Conservation (phyloP, 2,888 invertebrate species). For the Lottia scabra region DNA sequence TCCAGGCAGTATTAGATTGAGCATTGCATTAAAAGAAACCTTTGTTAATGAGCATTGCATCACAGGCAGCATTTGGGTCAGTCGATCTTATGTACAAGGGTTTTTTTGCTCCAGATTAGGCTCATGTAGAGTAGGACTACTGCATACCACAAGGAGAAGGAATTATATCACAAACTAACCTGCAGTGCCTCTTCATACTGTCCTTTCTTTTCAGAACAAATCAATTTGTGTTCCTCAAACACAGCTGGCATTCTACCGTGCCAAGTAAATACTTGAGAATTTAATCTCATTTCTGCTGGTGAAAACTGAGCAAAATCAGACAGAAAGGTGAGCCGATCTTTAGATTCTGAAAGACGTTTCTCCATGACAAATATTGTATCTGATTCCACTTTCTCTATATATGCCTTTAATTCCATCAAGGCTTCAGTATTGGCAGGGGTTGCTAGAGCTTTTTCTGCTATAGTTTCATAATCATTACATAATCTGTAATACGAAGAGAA, state of each 20-base stretch:
- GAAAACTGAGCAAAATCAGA: constrained; percentile 85
- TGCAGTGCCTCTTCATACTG: constrained; percentile 88
- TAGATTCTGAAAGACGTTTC: constrained; percentile 75
- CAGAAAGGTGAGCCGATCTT: constrained; percentile 79
- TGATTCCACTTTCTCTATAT: constrained; percentile 81
- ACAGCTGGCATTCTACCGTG: constrained; percentile 84
- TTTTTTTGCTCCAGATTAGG: too few species aligned
- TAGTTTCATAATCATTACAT: constrained; percentile 85
- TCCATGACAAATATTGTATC: constrained; percentile 81
- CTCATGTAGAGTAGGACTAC: too few species aligned
- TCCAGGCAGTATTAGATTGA: too few species aligned
- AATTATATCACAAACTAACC: constrained; percentile 60
- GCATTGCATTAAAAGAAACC: too few species aligned
- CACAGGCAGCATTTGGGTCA: too few species aligned
- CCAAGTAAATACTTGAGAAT: constrained; percentile 90
- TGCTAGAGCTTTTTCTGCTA: constrained; percentile 82
- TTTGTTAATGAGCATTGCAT: too few species aligned
- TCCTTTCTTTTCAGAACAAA: constrained; percentile 83
- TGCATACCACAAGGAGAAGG: too few species aligned
- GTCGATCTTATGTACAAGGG: too few species aligned
- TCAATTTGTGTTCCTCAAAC: constrained; percentile 84
- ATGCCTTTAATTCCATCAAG: constrained; percentile 85
- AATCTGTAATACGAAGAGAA: constrained; percentile 73
- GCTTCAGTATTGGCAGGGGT: constrained; percentile 87
- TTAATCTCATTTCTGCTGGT: constrained; percentile 88